A percentile compares a stretch with the other conserved stretches of the same genome.
Conservation (phyloP, 2,888 invertebrate species). For the Sturmia bella region DNA sequence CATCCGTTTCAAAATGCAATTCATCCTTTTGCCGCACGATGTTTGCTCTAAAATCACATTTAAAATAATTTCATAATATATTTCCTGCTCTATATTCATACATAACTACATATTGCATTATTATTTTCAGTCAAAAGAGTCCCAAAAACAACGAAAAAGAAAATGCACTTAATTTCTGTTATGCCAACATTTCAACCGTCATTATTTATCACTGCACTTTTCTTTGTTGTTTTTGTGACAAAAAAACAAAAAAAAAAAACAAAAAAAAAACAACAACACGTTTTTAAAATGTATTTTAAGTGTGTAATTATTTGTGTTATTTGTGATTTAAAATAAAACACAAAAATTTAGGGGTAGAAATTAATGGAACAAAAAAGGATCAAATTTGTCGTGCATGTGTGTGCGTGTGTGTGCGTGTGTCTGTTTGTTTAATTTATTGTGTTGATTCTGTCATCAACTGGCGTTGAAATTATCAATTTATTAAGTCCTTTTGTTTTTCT, state of each 20-base stretch:
- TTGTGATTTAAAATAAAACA: conserved; percentile 3
- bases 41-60: no score
- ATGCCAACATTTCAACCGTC: neutral
- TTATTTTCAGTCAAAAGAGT: neutral
- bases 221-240: conserved; percentile 24
- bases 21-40: no score
- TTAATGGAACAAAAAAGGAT: conserved; percentile 27
- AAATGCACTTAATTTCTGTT: conserved; percentile 14
- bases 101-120: no score
- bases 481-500: conserved; percentile 23
- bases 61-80: no score
- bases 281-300: conserved; percentile 54
- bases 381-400: conserved; percentile 18
- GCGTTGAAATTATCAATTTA: conserved; percentile 62
- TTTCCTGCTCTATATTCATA: no score
- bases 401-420: neutral
- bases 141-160: conserved; percentile 5
- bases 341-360: conserved; percentile 47
- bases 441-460: conserved; percentile 56
- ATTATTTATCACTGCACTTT: conserved; percentile 50
- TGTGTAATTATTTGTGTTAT: conserved; percentile 51
- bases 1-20: no score
- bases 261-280: no score
- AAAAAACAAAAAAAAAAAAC: no score
- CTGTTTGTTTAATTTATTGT: conserved; percentile 33